A percentile compares a stretch with the other conserved stretches of the same genome.
These are phyloP conservation scores for Troilus luridus DNA, from an alignment of 2,888 invertebrate genomes.

Conservation along the genomic window DNA sequence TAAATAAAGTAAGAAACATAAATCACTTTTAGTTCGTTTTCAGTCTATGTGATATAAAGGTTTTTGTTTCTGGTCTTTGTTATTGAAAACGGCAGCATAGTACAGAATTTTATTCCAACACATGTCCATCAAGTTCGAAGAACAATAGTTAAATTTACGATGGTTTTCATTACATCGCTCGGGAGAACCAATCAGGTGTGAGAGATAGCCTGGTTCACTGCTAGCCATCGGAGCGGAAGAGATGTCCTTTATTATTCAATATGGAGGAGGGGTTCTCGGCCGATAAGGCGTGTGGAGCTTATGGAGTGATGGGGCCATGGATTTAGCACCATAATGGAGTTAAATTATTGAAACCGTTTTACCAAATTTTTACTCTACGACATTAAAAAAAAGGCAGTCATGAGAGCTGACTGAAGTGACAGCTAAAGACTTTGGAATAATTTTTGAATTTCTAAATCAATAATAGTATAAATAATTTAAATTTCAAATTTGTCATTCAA, in stretches of 20 bases:
- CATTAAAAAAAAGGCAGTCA: neutral
- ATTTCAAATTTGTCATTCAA: too few species aligned
- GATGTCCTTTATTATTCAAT: conserved; percentile 26
- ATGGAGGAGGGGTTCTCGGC: neutral
- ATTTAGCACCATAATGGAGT: neutral
- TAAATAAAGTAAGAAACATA: too few species aligned
- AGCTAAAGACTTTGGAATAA: too few species aligned
- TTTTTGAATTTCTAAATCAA: too few species aligned
- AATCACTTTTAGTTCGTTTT: too few species aligned
- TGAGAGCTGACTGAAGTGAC: too few species aligned
- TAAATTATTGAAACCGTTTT: neutral
- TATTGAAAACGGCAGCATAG: neutral
- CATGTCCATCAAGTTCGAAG: neutral
- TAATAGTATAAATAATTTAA: too few species aligned
- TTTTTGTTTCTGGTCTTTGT: neutral
- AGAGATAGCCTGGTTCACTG: neutral
- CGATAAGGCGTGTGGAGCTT: neutral
- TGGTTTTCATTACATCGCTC: neutral
- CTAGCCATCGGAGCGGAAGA: neutral
- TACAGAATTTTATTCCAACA: neutral
- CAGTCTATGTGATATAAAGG: neutral
- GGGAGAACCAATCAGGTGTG: neutral
- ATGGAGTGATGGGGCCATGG: neutral
- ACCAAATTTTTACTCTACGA: neutral
- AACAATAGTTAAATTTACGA: conserved; percentile 18